Conservation (phyloP, 2,113 vertebrate genomes). For the Ifrita kowaldi region DNA sequence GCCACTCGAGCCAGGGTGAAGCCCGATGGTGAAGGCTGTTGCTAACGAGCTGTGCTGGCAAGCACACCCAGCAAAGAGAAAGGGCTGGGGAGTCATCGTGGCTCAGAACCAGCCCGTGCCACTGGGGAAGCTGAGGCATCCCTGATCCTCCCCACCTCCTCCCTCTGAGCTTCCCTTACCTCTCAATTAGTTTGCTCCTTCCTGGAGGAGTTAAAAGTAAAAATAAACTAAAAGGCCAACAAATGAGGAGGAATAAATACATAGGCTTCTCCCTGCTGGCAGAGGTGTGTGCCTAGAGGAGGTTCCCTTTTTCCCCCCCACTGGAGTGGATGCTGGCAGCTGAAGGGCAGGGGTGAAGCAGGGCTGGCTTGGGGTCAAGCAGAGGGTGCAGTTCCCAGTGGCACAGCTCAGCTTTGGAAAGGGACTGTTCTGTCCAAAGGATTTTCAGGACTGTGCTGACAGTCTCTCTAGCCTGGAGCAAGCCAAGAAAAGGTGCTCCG, state of each 20-base stretch:
- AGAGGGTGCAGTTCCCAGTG: neutral
- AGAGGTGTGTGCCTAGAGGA: neutral
- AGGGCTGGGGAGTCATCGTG: neutral
- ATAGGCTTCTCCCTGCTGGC: rapidly evolving
- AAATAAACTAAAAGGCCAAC: neutral
- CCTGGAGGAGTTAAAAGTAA: neutral
- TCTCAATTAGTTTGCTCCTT: neutral
- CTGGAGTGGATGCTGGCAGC: neutral
- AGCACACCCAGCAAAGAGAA: neutral
- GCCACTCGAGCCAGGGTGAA: neutral
- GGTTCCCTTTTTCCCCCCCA: rapidly evolving
- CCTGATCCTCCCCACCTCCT: neutral
- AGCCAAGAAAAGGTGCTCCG: neutral
- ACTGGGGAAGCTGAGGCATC: neutral
- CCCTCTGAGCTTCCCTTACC: neutral
- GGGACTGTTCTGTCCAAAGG: neutral
- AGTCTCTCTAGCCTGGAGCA: neutral
- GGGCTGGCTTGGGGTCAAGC: neutral
- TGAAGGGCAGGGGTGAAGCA: neutral
- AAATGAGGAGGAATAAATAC: neutral
- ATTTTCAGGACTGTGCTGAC: neutral
- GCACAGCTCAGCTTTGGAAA: neutral
- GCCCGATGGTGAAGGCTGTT: neutral
- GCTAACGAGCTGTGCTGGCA: neutral
- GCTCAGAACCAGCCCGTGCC: neutral